These are phyloP conservation scores for Dipodomys stephensi DNA, from an alignment of 2,113 vertebrate species.

Conservation along the genomic window DNA sequence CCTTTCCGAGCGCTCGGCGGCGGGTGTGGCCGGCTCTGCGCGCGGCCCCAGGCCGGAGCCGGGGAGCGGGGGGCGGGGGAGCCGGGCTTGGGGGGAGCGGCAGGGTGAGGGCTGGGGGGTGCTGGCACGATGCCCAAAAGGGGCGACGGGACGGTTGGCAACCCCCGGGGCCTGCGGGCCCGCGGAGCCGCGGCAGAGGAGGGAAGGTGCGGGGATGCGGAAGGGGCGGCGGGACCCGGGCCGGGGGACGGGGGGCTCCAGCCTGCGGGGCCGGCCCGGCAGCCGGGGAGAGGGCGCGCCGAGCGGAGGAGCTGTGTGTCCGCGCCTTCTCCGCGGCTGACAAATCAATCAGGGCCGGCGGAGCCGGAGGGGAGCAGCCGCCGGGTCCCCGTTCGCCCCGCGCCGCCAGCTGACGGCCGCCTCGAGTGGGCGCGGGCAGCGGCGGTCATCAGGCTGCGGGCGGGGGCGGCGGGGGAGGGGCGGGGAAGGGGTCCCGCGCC, in stretches of 20 bases:
- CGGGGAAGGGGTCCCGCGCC: neutral
- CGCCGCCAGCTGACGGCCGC: constrained; percentile 84
- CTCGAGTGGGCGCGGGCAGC: constrained; percentile 79
- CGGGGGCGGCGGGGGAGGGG: constrained; percentile 61
- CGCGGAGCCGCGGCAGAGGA: constrained; percentile 70
- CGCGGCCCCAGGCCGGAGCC: constrained; percentile 85
- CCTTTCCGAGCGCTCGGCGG: constrained; percentile 87
- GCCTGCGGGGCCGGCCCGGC: constrained; percentile 80
- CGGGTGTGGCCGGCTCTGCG: constrained; percentile 88
- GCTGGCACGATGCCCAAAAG: constrained; percentile 71
- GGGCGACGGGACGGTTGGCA: constrained; percentile 72
- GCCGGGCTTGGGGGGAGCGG: constrained; percentile 68
- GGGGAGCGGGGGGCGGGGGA: constrained; percentile 79
- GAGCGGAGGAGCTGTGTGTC: constrained; percentile 77
- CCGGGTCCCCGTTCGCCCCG: constrained; percentile 74
- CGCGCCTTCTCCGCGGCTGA: constrained; percentile 82
- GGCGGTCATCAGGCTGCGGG: constrained; percentile 81
- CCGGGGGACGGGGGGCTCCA: constrained; percentile 61
- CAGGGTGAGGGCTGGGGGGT: constrained; percentile 76
- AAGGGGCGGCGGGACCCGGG: constrained; percentile 22
- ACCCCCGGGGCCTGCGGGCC: constrained; percentile 80
- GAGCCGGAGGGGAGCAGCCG: constrained; percentile 83
- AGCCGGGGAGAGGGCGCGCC: constrained; percentile 59
- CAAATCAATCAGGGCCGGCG: constrained; percentile 86
- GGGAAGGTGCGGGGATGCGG: neutral